phyloP scores from a whole-genome alignment of 1,140 invertebrate species.

The Tetragnatha versicolor region DNA sequence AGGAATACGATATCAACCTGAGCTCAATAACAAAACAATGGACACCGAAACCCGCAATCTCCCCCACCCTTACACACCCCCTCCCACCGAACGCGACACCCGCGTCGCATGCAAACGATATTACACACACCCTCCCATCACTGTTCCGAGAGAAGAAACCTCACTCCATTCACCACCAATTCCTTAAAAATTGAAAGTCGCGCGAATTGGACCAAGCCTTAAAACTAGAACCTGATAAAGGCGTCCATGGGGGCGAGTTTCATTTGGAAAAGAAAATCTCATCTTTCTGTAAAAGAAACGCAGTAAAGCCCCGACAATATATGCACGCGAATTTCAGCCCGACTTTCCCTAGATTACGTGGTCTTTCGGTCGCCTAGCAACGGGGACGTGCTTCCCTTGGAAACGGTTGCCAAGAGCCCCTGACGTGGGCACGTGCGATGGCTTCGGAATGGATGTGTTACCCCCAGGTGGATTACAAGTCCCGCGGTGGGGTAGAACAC shows the following conservation, averaged over 20 bases:
- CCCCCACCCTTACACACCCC: no score
- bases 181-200: constrained; percentile 40
- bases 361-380: constrained; percentile 39
- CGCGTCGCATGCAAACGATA: no score
- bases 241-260: background rate
- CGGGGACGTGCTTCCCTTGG: constrained; percentile 42
- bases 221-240: constrained; percentile 22
- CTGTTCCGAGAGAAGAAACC: no score
- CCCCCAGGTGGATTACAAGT: constrained; percentile 39
- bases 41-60: no score
- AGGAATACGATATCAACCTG: no score
- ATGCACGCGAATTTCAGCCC: constrained; percentile 19
- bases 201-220: constrained; percentile 24
- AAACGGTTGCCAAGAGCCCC: constrained; percentile 49
- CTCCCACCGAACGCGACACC: no score
- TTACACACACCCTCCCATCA: no score
- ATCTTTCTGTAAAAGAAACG: constrained; percentile 38
- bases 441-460: constrained; percentile 26
- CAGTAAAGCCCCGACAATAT: constrained; percentile 31
- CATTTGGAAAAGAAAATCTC: constrained; percentile 45
- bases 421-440: constrained; percentile 43
- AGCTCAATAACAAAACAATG: no score
- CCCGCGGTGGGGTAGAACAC: constrained; percentile 18
- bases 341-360: constrained; percentile 46
- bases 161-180: no score